Percentiles rank a stretch among this genome's conserved stretches.
phyloP scores from a whole-genome alignment of 64 coral and sea anemone genomes.

The Trachythela sp. region DNA sequence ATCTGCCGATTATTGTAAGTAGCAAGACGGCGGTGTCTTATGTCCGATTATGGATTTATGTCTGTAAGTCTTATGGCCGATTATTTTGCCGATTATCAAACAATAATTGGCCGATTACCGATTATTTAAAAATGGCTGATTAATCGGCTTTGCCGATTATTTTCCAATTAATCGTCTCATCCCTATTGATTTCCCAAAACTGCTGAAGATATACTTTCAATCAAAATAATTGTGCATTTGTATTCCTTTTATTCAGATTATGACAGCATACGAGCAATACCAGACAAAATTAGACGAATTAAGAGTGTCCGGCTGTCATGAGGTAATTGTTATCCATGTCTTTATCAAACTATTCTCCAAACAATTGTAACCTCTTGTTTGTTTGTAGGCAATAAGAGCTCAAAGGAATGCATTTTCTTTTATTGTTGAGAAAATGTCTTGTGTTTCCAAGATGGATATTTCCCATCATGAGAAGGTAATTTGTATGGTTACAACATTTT shows the following conservation, averaged over 20 bases:
- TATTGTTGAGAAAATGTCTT: neutral
- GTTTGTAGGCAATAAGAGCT: neutral
- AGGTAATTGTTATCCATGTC: neutral
- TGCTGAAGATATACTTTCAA: too few species aligned
- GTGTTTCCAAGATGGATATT: neutral
- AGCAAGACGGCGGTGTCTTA: too few species aligned
- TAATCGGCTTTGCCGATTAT: too few species aligned
- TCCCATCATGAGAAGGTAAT: neutral
- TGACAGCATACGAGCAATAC: neutral
- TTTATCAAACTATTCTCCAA: neutral
- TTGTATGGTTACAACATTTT: too few species aligned
- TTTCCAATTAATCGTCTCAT: too few species aligned
- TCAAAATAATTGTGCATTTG: neutral
- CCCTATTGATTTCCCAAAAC: too few species aligned
- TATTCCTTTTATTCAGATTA: neutral
- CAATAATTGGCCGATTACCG: too few species aligned
- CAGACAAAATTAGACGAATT: neutral
- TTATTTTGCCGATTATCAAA: too few species aligned
- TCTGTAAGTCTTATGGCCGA: too few species aligned
- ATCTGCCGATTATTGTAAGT: too few species aligned
- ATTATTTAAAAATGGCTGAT: too few species aligned
- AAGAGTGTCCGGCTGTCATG: neutral
- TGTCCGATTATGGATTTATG: too few species aligned
- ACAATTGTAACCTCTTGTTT: neutral
- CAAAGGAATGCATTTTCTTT: neutral